These are phyloP conservation scores for Fragum whitleyi DNA, from an alignment of 2,888 invertebrate species.

Conservation along the genomic window DNA sequence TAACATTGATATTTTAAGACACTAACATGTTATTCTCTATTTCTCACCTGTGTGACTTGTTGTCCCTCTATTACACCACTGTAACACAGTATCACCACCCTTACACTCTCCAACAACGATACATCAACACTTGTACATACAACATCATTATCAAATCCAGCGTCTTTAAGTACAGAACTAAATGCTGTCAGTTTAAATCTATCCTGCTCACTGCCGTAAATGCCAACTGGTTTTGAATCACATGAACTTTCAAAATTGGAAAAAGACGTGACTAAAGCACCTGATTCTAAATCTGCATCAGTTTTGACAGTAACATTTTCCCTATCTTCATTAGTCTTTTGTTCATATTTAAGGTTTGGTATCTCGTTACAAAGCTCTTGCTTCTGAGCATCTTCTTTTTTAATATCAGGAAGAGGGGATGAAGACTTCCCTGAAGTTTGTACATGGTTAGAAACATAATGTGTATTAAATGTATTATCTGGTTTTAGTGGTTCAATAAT, in stretches of 20 bases:
- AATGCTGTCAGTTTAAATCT: slow-evolving; percentile 19
- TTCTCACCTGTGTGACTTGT: not conserved
- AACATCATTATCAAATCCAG: slow-evolving; percentile 40
- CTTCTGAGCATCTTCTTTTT: not conserved
- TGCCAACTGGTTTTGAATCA: not conserved
- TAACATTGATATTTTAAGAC: no score
- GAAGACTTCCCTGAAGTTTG: not conserved
- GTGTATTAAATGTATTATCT: no score
- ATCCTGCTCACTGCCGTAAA: slow-evolving; percentile 3
- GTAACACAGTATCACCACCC: slow-evolving; percentile 41
- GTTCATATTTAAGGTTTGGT: not conserved
- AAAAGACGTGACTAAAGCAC: not conserved
- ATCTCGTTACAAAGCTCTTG: not conserved
- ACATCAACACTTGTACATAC: not conserved
- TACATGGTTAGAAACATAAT: no score
- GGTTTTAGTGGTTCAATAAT: no score
- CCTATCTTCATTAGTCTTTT: not conserved
- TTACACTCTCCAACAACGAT: slow-evolving; percentile 24
- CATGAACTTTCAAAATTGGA: not conserved
- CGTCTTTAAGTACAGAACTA: slow-evolving; percentile 27
- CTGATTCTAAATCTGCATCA: not conserved
- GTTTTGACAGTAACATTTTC: not conserved
- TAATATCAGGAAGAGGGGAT: not conserved
- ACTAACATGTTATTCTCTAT: no score
- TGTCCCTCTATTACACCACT: slow-evolving; percentile 1